Percentiles rank a stretch among this genome's conserved stretches.
Evolutionary conservation across 2,888 invertebrate genomes (phyloP).

Genomic region (Eupithecia centaureata): DNA sequence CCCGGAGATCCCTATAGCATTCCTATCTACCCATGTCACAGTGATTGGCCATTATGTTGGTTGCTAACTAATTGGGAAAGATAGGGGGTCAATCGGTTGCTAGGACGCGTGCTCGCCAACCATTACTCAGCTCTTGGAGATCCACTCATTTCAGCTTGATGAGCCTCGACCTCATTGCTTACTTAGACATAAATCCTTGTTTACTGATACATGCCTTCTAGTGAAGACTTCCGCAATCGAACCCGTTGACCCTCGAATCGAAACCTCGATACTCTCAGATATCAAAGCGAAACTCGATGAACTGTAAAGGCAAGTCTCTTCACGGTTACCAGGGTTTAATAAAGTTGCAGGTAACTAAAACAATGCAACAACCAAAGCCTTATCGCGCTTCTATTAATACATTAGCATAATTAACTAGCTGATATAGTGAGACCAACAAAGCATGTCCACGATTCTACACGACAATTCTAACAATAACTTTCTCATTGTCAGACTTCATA

Average conservation of each 20-base stretch:
- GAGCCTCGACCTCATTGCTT: slow-evolving; percentile 51
- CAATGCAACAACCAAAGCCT: slow-evolving; percentile 39
- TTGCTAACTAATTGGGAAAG: slow-evolving; percentile 44
- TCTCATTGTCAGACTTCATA: slow-evolving; percentile 48
- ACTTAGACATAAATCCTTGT: slow-evolving; percentile 41
- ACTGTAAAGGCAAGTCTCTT: slow-evolving; percentile 36
- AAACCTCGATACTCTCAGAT: not conserved
- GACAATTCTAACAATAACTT: slow-evolving; percentile 59
- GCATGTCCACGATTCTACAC: slow-evolving; percentile 50
- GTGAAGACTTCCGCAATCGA: slow-evolving; percentile 26
- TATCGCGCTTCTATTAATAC: slow-evolving; percentile 50
- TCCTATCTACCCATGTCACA: slow-evolving; percentile 38
- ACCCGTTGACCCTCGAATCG: slow-evolving; percentile 18
- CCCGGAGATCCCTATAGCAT: slow-evolving; percentile 20
- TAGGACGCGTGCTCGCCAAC: slow-evolving; percentile 58
- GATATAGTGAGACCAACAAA: slow-evolving; percentile 49
- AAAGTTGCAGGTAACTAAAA: slow-evolving; percentile 42
- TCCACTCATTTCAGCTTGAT: slow-evolving; percentile 62
- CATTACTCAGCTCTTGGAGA: slow-evolving; percentile 57
- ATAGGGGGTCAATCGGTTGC: slow-evolving; percentile 46
- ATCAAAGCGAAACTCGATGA: slow-evolving; percentile 29
- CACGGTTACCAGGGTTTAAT: slow-evolving; percentile 48
- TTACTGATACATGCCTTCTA: not conserved
- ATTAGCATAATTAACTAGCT: slow-evolving; percentile 57
- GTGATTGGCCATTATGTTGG: slow-evolving; percentile 42